A percentile compares a stretch with the other conserved stretches of the same genome.
phyloP scores from a whole-genome alignment of 2,113 vertebrate genomes.

The Oryzias woworae region DNA sequence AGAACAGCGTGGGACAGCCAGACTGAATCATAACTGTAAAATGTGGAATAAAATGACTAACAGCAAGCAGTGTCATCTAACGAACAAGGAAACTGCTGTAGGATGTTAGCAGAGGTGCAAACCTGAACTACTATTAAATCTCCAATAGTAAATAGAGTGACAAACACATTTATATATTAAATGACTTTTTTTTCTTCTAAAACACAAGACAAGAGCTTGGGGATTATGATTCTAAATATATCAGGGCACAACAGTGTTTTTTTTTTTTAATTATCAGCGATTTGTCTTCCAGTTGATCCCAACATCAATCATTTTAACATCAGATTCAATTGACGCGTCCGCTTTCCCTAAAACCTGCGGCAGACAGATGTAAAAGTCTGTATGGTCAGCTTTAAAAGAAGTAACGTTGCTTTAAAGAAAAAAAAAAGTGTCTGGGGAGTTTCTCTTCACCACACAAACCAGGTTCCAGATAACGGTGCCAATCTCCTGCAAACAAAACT shows the following conservation, averaged over 20 bases:
- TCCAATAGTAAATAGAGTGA: conserved; percentile 56
- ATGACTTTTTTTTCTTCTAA: conserved; percentile 57
- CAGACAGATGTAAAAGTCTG: conserved; percentile 22
- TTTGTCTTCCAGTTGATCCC: conserved; percentile 62
- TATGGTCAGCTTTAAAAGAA: conserved; percentile 68
- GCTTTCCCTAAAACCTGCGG: conserved; percentile 5
- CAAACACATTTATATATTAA: conserved; percentile 67
- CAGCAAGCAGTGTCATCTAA: conserved; percentile 61
- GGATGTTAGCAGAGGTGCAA: conserved; percentile 44
- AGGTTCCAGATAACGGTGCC: conserved; percentile 36
- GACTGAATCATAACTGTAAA: conserved; percentile 47
- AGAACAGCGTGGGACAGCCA: conserved; percentile 66
- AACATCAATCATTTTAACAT: conserved; percentile 20
- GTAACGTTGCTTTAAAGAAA: conserved; percentile 85
- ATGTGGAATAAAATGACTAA: conserved; percentile 64
- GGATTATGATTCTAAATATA: conserved; percentile 47
- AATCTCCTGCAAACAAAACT: conserved; percentile 31
- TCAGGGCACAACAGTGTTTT: conserved; percentile 48
- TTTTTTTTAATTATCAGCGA: conserved; percentile 43
- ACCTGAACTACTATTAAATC: conserved; percentile 54
- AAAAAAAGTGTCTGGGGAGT: background rate
- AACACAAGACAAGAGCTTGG: conserved; percentile 47
- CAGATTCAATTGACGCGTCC: conserved; percentile 8
- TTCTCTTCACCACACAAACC: conserved; percentile 45
- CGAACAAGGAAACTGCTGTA: conserved; percentile 51